These are phyloP conservation scores for Archips crataeganus DNA, from an alignment of 2,888 invertebrate genomes.

Conservation along the genomic window DNA sequence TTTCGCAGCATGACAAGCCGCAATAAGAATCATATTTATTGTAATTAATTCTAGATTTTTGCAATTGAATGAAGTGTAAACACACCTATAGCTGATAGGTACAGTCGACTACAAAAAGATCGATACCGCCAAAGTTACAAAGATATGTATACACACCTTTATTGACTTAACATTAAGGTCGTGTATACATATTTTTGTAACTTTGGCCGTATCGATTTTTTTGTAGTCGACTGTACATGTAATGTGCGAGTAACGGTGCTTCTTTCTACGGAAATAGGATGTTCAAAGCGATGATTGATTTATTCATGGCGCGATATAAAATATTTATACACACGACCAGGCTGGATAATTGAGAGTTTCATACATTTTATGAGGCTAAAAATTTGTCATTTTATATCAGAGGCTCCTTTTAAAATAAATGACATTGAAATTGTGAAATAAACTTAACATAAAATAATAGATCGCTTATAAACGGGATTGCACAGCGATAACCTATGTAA, in stretches of 20 bases:
- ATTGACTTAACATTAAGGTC: too few species aligned
- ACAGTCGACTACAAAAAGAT: too few species aligned
- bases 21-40: constrained; percentile 25
- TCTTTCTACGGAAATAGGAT: constrained; percentile 57
- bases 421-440: neutral
- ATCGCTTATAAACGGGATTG: too few species aligned
- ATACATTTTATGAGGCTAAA: constrained; percentile 31
- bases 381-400: constrained; percentile 32
- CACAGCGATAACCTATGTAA: neutral
- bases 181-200: too few species aligned
- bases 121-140: too few species aligned
- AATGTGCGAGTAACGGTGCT: constrained; percentile 43
- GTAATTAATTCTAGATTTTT: constrained; percentile 29
- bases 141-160: too few species aligned
- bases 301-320: constrained; percentile 57
- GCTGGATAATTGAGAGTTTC: constrained; percentile 49
- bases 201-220: too few species aligned
- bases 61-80: constrained; percentile 25
- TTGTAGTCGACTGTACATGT: too few species aligned
- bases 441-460: neutral
- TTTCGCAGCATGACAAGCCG: constrained; percentile 32
- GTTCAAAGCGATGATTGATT: constrained; percentile 60
- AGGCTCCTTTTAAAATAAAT: constrained; percentile 6
- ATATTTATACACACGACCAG: constrained; percentile 59
- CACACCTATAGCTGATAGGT: constrained; percentile 1